These are phyloP conservation scores for Pelodiscus sinensis DNA, from an alignment of 2,113 vertebrate species.

Conservation along the genomic window DNA sequence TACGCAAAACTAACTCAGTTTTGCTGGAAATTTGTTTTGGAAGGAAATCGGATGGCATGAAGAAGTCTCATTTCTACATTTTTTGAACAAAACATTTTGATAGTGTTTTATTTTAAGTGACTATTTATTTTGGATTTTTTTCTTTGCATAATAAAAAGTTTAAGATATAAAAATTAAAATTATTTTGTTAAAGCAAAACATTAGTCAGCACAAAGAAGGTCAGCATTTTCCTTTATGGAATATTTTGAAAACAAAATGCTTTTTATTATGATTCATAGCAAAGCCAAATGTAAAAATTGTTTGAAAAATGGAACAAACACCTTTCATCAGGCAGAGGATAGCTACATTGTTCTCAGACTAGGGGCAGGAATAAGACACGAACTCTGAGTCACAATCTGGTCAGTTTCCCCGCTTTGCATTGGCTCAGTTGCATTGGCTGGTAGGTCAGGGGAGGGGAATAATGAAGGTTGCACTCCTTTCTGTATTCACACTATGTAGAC, in stretches of 20 bases:
- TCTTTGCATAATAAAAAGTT: neutral
- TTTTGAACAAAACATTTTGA: neutral
- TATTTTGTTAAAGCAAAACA: neutral
- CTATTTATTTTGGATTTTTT: neutral
- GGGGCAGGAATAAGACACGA: too few species aligned
- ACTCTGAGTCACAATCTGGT: neutral
- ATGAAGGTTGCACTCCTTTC: neutral
- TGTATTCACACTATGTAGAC: neutral
- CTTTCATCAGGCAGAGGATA: too few species aligned
- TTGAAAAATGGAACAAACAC: neutral
- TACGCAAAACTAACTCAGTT: neutral
- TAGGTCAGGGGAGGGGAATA: neutral
- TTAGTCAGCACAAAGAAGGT: neutral
- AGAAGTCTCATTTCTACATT: fast-evolving
- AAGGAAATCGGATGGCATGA: neutral
- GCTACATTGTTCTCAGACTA: too few species aligned
- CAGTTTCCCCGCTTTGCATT: neutral
- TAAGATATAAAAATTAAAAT: neutral
- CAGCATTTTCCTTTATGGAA: too few species aligned
- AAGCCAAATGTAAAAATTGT: too few species aligned
- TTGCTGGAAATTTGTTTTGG: neutral
- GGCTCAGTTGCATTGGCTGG: neutral
- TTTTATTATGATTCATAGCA: too few species aligned
- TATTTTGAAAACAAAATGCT: too few species aligned
- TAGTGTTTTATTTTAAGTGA: neutral